These are phyloP conservation scores for Kryphioiulus occultus DNA, from an alignment of 2,888 invertebrate species.

Conservation along the genomic window DNA sequence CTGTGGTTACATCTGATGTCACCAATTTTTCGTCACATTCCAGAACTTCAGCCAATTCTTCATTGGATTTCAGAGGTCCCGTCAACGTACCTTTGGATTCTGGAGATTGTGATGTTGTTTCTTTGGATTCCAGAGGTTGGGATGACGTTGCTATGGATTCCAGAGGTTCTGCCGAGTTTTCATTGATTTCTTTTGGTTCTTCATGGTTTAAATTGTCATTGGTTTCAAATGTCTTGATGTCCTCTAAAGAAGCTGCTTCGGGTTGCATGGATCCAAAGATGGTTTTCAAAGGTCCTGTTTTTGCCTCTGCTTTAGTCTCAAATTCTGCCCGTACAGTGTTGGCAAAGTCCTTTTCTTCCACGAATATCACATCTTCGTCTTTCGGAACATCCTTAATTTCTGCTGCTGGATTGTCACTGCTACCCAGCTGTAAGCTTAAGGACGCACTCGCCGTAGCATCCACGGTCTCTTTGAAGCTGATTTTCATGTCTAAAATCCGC, in stretches of 20 bases:
- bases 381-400: not conserved
- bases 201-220: no score
- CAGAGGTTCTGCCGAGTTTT: no score
- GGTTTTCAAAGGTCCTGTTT: not conserved
- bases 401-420: not conserved
- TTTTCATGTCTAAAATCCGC: not conserved
- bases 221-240: no score
- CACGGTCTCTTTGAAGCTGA: not conserved
- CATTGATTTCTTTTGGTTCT: no score
- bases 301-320: not conserved
- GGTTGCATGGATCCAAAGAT: not conserved
- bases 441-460: not conserved
- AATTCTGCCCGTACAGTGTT: not conserved
- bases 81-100: not conserved
- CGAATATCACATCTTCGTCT: not conserved
- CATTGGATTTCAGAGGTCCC: not conserved
- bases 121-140: no score
- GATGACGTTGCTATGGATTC: no score
- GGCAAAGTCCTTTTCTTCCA: not conserved
- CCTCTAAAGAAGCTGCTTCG: not conserved
- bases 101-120: no score
- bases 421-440: not conserved
- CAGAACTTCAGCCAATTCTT: not conserved
- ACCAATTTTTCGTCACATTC: not conserved
- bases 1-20: not conserved